Percentiles rank a stretch among this genome's conserved stretches.
These are phyloP conservation scores for Nibea albiflora DNA, from an alignment of 2,113 vertebrate genomes.

Conservation along the genomic window DNA sequence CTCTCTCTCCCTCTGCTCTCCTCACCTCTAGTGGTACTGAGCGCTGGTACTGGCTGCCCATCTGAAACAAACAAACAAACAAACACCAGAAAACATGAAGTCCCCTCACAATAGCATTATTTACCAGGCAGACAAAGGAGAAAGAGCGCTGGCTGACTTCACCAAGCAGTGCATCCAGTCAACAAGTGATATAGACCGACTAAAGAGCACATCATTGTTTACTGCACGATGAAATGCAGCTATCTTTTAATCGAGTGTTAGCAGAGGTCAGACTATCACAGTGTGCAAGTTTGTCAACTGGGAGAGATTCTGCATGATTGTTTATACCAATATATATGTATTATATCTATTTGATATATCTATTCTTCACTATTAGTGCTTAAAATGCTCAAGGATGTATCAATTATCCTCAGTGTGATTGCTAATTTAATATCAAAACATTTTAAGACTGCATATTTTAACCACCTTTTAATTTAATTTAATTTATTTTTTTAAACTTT, in stretches of 20 bases:
- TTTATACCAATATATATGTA: background rate
- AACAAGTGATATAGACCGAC: constrained; percentile 27
- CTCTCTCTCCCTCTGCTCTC: constrained; percentile 85
- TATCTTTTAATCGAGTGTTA: constrained; percentile 16
- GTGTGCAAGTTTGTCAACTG: background rate
- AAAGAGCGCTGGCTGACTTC: constrained; percentile 47
- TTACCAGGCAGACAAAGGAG: constrained; percentile 55
- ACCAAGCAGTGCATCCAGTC: constrained; percentile 29
- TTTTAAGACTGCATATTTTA: too few species aligned
- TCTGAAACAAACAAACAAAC: constrained; percentile 70
- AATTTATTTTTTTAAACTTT: background rate
- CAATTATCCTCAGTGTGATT: background rate
- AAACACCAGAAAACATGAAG: constrained; percentile 38
- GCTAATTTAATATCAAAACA: background rate
- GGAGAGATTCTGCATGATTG: background rate
- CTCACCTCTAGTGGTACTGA: constrained; percentile 84
- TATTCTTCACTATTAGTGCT: background rate
- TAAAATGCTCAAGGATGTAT: background rate
- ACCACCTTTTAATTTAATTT: too few species aligned
- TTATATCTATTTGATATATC: too few species aligned
- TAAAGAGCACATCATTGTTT: constrained; percentile 22
- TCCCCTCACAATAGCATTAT: constrained; percentile 55
- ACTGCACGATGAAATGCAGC: background rate
- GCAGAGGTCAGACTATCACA: background rate
- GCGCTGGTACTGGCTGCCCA: constrained; percentile 85